Percentiles rank a stretch among this genome's conserved stretches.
phyloP scores from a whole-genome alignment of 2,797 vertebrate genomes.

The Gorsachius magnificus region DNA sequence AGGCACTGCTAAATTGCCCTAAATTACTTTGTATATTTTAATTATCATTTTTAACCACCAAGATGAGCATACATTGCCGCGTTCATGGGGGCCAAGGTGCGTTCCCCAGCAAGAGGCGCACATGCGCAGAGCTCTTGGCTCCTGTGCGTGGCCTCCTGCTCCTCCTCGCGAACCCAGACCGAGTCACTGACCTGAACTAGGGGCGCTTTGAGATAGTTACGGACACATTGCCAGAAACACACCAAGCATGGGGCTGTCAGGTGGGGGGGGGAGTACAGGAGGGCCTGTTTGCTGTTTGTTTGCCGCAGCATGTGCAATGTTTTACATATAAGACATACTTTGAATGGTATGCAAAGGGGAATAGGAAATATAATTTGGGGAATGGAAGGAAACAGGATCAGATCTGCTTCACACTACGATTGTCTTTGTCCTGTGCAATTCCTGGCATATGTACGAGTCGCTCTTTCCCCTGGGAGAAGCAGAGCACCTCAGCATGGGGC shows the following conservation, averaged over 20 bases:
- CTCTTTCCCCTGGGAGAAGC: background rate
- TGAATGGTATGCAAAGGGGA: background rate
- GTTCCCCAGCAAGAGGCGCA: background rate
- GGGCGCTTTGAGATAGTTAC: background rate
- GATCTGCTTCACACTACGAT: background rate
- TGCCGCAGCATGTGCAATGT: accelerated
- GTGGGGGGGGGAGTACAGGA: background rate
- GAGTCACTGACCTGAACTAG: background rate
- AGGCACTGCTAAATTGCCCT: constrained; percentile 37
- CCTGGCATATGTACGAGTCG: background rate
- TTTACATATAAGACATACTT: background rate
- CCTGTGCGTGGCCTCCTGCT: background rate
- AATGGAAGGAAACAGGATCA: background rate
- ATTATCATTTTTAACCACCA: constrained; percentile 7
- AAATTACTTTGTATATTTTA: constrained; percentile 30
- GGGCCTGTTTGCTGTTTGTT: background rate
- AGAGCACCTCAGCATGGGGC: background rate
- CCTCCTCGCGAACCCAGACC: background rate
- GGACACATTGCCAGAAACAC: background rate
- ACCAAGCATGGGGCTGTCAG: background rate
- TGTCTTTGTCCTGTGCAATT: background rate
- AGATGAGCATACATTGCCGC: background rate
- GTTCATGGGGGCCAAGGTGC: no score
- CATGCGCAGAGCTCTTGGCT: no score
- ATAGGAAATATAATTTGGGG: background rate